Base-by-base conservation (phyloP, 2,113 vertebrate genomes). In the Mastomys coucha region DNA sequence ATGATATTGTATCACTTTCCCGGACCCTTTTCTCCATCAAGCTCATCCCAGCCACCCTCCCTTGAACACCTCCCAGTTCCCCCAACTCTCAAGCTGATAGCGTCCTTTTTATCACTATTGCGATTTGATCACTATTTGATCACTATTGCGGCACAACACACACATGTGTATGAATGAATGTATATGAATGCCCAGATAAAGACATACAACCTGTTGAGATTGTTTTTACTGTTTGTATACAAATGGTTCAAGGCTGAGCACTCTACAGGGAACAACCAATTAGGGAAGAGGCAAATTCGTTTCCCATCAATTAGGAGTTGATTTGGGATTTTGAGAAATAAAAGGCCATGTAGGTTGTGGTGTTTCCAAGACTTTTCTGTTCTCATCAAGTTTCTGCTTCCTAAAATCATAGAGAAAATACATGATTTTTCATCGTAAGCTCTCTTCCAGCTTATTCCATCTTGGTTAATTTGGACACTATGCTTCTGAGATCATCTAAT, bases 401-500 rank as follows among this genome's bases (percentile, higher is more conserved):
- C 69, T 95, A 58, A 10, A 77, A 92, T 96, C 85, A 31, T 42
- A 51, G 51, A 67, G 19, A 39, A 95, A 91, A 67, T 70, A 14
- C 45, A 5, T 72, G 33, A 28, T 95, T 81, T 42, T n/a, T 60
- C 26, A 84, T 85, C 58, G 70, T 96, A 70, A 82, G 69, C 89
- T 36, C 12, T 94, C n/a, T 91, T 91, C 28, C 63, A 89, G 75
- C 12, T 95, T 91, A 94, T 14, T 5, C 42, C 39, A 63, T 84
- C 39, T 95, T 95, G 33, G 77, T 81, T 90, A 67, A 76, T 80
- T 93, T n/a, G 78, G 80, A 63, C 65, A 53, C 95, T 82, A n/a
- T 92, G 36, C 20, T 75, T 39, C 49, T 91, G 88, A 84, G 24
- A 5, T 95, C 45, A 11, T 88, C 93, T 88, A 90, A 95, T 92